A percentile compares a stretch with the other conserved stretches of the same genome.
Evolutionary conservation across 1,140 invertebrate species (phyloP).

Genomic region (Pectinophora gossypiella): DNA sequence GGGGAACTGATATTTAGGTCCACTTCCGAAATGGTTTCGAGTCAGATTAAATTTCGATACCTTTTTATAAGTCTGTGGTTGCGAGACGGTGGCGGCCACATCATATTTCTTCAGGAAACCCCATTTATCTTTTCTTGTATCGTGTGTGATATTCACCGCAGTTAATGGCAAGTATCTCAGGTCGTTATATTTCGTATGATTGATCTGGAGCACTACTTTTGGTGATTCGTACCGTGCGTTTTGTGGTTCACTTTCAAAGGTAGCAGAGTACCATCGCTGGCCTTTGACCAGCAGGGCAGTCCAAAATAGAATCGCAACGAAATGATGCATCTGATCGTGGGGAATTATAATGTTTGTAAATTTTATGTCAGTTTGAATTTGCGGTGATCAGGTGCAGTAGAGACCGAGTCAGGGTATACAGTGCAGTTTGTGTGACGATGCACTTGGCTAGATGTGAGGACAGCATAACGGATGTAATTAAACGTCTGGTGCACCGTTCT

Average conservation of each 20-base stretch:
- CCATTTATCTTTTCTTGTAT: not conserved
- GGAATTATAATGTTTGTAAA: too few species aligned
- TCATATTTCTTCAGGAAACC: not conserved
- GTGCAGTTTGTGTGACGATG: conserved; percentile 19
- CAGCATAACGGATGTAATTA: conserved; percentile 52
- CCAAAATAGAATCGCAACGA: conserved; percentile 6
- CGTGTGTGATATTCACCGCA: not conserved
- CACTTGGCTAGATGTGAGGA: conserved; percentile 26
- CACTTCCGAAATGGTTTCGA: too few species aligned
- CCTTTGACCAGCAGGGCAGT: conserved; percentile 5
- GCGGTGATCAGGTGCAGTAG: conserved; percentile 1
- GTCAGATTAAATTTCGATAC: not conserved
- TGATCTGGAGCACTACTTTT: too few species aligned
- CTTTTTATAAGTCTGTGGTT: not conserved
- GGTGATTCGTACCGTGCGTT: not conserved
- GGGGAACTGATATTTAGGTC: too few species aligned
- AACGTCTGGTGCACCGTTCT: conserved; percentile 47
- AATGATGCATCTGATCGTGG: not conserved
- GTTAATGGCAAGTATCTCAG: not conserved
- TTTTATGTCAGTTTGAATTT: not conserved
- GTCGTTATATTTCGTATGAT: too few species aligned
- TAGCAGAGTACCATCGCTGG: conserved; percentile 24
- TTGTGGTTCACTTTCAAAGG: conserved; percentile 9
- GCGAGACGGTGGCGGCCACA: not conserved
- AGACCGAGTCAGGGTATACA: conserved; percentile 9